Evolutionary conservation across 2,113 vertebrate species (phyloP).

Genomic region (Emydura subglobosa): DNA sequence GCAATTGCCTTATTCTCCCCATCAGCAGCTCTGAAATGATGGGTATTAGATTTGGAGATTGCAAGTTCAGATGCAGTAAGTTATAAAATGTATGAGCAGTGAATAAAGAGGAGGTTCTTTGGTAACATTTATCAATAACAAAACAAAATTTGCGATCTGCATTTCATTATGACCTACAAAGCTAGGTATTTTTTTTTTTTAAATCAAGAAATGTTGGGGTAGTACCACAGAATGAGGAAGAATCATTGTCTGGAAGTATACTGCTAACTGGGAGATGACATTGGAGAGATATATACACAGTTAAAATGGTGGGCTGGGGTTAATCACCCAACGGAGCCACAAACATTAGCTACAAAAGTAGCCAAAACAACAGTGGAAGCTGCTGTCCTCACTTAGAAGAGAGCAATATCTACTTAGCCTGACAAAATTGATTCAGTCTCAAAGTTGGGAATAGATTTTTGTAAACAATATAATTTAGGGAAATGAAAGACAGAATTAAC

Average conservation of each 20-base stretch:
- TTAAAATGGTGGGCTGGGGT: conserved; percentile 41
- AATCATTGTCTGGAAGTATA: conserved; percentile 35
- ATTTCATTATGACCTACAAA: conserved; percentile 47
- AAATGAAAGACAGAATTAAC: conserved; percentile 37
- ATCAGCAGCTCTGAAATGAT: background rate
- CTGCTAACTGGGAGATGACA: conserved; percentile 30
- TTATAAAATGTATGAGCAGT: background rate
- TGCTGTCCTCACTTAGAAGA: conserved; percentile 1
- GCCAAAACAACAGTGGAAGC: conserved; percentile 35
- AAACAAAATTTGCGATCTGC: conserved; percentile 27
- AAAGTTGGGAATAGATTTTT: conserved; percentile 44
- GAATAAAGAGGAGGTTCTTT: background rate
- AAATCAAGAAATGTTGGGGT: conserved; percentile 5
- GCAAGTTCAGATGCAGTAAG: conserved; percentile 34
- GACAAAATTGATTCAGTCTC: conserved; percentile 63
- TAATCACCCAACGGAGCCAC: conserved; percentile 62
- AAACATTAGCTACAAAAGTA: conserved; percentile 25
- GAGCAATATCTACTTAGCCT: background rate
- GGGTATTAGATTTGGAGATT: conserved; percentile 6
- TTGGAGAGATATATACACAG: conserved; percentile 42
- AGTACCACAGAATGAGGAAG: conserved; percentile 25
- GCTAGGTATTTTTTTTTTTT: conserved; percentile 34
- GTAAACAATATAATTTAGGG: conserved; percentile 54
- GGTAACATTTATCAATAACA: background rate
- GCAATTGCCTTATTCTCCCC: conserved; percentile 11